Percentiles rank a stretch among this genome's conserved stretches.
phyloP scores from a whole-genome alignment of 2,888 invertebrate genomes.

The Eilema depressum region DNA sequence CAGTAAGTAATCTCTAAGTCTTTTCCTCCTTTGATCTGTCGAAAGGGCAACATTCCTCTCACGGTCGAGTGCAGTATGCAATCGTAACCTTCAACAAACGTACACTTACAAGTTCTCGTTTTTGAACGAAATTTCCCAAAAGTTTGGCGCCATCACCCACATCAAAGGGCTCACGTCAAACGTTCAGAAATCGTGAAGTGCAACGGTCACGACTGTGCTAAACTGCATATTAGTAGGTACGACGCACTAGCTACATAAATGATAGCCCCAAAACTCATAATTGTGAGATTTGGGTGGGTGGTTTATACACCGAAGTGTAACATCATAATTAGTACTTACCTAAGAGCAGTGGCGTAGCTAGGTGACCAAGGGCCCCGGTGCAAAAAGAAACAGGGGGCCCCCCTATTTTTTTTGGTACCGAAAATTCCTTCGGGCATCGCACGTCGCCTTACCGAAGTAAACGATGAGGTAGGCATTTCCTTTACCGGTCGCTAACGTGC shows the following conservation, averaged over 20 bases:
- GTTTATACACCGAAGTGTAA: constrained; percentile 56
- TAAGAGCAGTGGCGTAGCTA: too few relatives aligned
- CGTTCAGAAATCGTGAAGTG: constrained; percentile 67
- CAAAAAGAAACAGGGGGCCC: too few relatives aligned
- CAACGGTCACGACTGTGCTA: constrained; percentile 71
- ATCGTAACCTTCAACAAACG: constrained; percentile 28
- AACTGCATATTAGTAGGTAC: constrained; percentile 65
- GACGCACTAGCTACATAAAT: constrained; percentile 69
- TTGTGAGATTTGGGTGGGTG: constrained; percentile 54
- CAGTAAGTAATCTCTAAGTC: neutral
- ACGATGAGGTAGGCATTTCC: too few relatives aligned
- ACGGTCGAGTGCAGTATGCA: constrained; percentile 18
- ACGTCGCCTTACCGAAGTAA: too few relatives aligned
- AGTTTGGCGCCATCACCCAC: constrained; percentile 44
- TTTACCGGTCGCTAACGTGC: too few relatives aligned
- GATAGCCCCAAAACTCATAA: constrained; percentile 73
- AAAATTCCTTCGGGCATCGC: too few relatives aligned
- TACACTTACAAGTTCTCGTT: constrained; percentile 39
- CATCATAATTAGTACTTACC: neutral
- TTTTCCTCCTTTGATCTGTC: neutral
- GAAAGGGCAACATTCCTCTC: constrained; percentile 3
- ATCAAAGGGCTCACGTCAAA: constrained; percentile 56
- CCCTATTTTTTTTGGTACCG: too few relatives aligned
- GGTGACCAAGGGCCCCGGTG: too few relatives aligned
- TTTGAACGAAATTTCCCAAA: constrained; percentile 34